phyloP scores from a whole-genome alignment of 2,888 invertebrate genomes.

The Euzophera pinguis region DNA sequence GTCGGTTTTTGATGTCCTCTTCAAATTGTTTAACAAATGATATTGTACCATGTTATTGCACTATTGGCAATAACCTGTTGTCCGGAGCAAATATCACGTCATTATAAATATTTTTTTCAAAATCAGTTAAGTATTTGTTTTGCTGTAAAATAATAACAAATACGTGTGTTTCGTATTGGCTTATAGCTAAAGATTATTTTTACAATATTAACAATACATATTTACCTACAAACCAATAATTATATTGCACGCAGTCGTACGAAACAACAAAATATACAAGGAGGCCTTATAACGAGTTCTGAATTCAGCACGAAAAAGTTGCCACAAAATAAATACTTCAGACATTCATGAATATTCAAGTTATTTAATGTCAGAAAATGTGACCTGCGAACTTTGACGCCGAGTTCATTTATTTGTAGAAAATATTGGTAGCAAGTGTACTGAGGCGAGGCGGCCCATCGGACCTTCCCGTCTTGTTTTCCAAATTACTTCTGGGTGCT shows the following conservation, averaged over 20 bases:
- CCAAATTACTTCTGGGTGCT: conserved; percentile 37
- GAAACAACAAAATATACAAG: background rate
- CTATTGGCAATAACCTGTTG: too few species aligned
- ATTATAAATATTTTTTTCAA: too few species aligned
- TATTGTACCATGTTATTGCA: background rate
- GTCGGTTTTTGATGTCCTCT: background rate
- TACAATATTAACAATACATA: background rate
- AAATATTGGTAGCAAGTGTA: conserved; percentile 22
- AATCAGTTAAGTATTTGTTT: too few species aligned
- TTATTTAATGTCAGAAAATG: background rate
- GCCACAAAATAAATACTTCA: background rate
- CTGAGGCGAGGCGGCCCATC: conserved; percentile 16
- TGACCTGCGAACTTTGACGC: conserved; percentile 7
- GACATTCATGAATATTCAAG: conserved; percentile 2
- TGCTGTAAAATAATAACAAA: too few species aligned
- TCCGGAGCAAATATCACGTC: too few species aligned
- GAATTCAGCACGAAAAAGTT: background rate
- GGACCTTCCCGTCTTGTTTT: conserved; percentile 32
- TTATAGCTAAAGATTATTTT: too few species aligned
- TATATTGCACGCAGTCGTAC: background rate
- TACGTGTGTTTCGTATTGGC: too few species aligned
- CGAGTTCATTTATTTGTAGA: conserved; percentile 8
- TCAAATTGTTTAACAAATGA: conserved; percentile 1
- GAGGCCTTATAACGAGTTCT: background rate
- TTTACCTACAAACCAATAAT: background rate